Evolutionary conservation across 2,888 invertebrate genomes (phyloP).

Genomic region (Megastigmus dorsalis): DNA sequence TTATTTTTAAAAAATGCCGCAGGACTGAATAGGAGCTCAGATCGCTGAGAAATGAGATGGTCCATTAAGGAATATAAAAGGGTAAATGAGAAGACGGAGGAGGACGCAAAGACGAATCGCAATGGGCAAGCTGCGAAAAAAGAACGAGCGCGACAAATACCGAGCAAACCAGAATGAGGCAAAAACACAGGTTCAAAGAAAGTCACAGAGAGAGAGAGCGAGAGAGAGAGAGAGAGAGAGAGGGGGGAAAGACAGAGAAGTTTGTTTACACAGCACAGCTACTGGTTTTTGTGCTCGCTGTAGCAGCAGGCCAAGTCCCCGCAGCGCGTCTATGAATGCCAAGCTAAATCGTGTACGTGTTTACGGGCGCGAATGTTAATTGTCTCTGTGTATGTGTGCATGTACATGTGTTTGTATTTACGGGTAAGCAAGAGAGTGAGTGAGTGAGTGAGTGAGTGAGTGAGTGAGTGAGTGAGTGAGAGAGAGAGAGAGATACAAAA

Average conservation of each 20-base stretch:
- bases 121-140: background rate
- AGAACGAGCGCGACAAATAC: background rate
- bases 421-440: too few species aligned
- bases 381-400: background rate
- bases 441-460: too few species aligned
- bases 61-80: too few species aligned
- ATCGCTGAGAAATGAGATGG: too few species aligned
- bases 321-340: constrained; percentile 34
- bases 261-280: constrained; percentile 17
- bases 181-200: background rate
- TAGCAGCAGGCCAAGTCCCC: background rate
- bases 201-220: background rate
- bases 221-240: background rate
- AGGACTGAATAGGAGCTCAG: too few species aligned
- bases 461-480: too few species aligned
- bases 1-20: too few species aligned
- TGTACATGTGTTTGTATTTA: too few species aligned
- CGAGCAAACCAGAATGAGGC: background rate
- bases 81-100: background rate
- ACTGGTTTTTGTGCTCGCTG: constrained; percentile 15
- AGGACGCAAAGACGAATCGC: background rate
- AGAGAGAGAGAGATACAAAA: too few species aligned
- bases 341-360: constrained; percentile 34
- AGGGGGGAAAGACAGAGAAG: background rate
- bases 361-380: constrained; percentile 6